These are phyloP conservation scores for Hozukius guyotensis DNA, from an alignment of 2,797 vertebrate genomes.

Conservation along the genomic window DNA sequence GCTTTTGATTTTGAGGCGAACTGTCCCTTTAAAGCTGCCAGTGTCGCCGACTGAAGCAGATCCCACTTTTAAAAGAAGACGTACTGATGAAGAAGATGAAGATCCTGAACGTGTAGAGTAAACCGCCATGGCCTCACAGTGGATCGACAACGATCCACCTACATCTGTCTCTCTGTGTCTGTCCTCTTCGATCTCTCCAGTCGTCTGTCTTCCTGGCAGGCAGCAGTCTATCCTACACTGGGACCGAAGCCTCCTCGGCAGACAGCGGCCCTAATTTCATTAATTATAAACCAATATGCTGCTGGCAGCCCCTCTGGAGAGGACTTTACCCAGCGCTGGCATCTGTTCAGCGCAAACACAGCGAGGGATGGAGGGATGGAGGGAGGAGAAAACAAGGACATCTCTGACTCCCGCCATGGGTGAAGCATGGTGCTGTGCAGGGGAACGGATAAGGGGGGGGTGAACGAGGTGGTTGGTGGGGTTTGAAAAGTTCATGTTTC, in stretches of 20 bases:
- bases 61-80: background rate
- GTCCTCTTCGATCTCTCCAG: constrained; percentile 49
- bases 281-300: constrained; percentile 81
- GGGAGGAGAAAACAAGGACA: constrained; percentile 84
- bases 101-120: background rate
- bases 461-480: background rate
- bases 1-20: too few species aligned
- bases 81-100: constrained; percentile 1
- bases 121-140: background rate
- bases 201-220: constrained; percentile 67
- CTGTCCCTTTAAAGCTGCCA: background rate
- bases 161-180: constrained; percentile 27
- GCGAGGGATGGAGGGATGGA: constrained; percentile 59
- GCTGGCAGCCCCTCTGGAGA: constrained; percentile 72
- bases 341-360: constrained; percentile 73
- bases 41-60: accelerated
- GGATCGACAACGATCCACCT: constrained; percentile 2
- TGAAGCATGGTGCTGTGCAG: constrained; percentile 69
- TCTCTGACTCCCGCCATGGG: constrained; percentile 87
- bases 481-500: constrained; percentile 6
- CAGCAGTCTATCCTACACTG: constrained; percentile 50
- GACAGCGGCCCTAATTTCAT: constrained; percentile 79
- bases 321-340: constrained; percentile 70
- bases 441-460: background rate
- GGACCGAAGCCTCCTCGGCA: constrained; percentile 68